phyloP scores from a whole-genome alignment of 2,888 invertebrate genomes.

The Lithophane ornitopus region DNA sequence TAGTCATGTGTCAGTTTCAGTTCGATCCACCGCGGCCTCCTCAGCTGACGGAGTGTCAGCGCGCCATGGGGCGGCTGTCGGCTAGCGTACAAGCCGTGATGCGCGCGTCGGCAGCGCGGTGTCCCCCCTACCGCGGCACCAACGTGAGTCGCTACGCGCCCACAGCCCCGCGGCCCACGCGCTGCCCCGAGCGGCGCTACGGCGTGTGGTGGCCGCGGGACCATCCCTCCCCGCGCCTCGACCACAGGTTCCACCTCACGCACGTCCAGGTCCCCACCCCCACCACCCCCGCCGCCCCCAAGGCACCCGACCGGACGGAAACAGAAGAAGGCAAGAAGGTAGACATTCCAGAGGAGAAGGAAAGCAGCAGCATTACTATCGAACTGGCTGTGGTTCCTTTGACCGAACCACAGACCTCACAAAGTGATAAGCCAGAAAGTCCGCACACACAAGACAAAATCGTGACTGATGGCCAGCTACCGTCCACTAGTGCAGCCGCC shows the following conservation, averaged over 20 bases:
- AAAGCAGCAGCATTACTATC: slow-evolving; percentile 60
- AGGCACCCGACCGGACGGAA: slow-evolving; percentile 63
- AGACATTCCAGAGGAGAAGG: slow-evolving; percentile 62
- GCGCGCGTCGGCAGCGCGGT: slow-evolving; percentile 81
- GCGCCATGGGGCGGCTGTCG: slow-evolving; percentile 82
- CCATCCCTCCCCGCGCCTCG: slow-evolving; percentile 77
- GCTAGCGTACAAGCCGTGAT: slow-evolving; percentile 84
- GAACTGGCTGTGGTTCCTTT: slow-evolving; percentile 60
- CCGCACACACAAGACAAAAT: slow-evolving; percentile 71
- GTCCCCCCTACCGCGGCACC: slow-evolving; percentile 84
- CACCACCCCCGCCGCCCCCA: slow-evolving; percentile 49
- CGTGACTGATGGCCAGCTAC: slow-evolving; percentile 76
- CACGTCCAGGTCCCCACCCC: slow-evolving; percentile 60
- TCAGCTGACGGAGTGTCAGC: slow-evolving; percentile 81
- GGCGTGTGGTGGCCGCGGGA: slow-evolving; percentile 85
- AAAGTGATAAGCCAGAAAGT: slow-evolving; percentile 70
- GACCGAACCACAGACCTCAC: slow-evolving; percentile 65
- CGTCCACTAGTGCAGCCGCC: slow-evolving; percentile 82
- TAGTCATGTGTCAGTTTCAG: slow-evolving; percentile 77
- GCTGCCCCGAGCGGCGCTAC: slow-evolving; percentile 80
- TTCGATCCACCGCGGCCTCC: slow-evolving; percentile 84
- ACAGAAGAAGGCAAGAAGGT: slow-evolving; percentile 66
- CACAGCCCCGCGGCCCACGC: slow-evolving; percentile 81
- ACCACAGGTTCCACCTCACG: slow-evolving; percentile 76
- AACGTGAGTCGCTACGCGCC: slow-evolving; percentile 86